Evolutionary conservation across 92 coral and sea anemone species (phyloP).

Genomic region (Scolanthus callimorphus): DNA sequence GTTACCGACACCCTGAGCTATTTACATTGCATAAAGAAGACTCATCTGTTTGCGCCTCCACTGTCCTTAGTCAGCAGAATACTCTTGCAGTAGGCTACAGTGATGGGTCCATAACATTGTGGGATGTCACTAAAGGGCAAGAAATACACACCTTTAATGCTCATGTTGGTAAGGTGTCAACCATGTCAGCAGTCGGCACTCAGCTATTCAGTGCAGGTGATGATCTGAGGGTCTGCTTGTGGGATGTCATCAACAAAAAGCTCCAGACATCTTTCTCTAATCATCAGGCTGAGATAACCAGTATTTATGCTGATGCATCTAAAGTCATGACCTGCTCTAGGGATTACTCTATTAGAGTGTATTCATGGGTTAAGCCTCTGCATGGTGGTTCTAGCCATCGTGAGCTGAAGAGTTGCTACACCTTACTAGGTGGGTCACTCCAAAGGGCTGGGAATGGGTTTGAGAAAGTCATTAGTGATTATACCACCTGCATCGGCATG

Average conservation of each 20-base stretch:
- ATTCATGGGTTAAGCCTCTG: conserved; percentile 48
- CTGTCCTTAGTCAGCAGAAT: conserved; percentile 37
- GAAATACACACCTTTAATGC: conserved; percentile 40
- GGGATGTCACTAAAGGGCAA: conserved; percentile 48
- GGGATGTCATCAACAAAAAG: conserved; percentile 39
- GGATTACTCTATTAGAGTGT: conserved; percentile 74
- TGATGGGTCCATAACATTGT: conserved; percentile 53
- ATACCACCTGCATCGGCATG: conserved; percentile 76
- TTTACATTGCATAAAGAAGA: conserved; percentile 21
- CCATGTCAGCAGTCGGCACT: conserved; percentile 38
- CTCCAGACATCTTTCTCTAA: conserved; percentile 36
- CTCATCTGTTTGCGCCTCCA: conserved; percentile 23
- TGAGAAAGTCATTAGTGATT: conserved; percentile 80
- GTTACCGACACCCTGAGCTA: conserved; percentile 42
- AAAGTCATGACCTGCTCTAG: conserved; percentile 81
- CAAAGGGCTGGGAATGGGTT: conserved; percentile 92
- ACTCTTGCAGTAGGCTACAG: conserved; percentile 56
- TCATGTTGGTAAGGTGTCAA: conserved; percentile 43
- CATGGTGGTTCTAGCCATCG: conserved; percentile 1
- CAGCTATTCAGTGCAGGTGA: conserved; percentile 43
- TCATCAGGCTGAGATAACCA: conserved; percentile 59
- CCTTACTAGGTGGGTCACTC: conserved; percentile 77
- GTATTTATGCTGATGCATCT: conserved; percentile 69
- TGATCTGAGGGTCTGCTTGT: conserved; percentile 44
- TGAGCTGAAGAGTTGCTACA: conserved; percentile 64